Conservation (phyloP, 2,888 invertebrate genomes). For the Pammene aurita region DNA sequence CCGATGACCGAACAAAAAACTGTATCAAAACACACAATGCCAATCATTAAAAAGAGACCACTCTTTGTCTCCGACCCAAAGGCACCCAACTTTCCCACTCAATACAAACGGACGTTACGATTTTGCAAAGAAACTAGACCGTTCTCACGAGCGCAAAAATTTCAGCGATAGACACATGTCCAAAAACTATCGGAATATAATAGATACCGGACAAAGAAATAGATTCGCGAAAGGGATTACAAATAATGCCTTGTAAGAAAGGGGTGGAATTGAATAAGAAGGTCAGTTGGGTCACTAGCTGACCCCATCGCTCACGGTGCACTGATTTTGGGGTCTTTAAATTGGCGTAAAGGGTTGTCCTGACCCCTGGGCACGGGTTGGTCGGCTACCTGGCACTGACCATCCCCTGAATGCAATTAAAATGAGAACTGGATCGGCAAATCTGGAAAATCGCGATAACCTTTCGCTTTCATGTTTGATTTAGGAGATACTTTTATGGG, state of each 20-base stretch:
- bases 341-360: conserved; percentile 77
- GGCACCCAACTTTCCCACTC: conserved; percentile 66
- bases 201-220: conserved; percentile 75
- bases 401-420: conserved; percentile 74
- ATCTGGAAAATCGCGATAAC: conserved; percentile 77
- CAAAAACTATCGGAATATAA: conserved; percentile 63
- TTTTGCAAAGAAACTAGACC: conserved; percentile 81
- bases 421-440: conserved; percentile 78
- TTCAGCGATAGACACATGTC: conserved; percentile 74
- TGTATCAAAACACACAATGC: conserved; percentile 77
- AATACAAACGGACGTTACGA: conserved; percentile 70
- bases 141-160: conserved; percentile 82
- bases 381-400: conserved; percentile 69
- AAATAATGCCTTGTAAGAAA: conserved; percentile 83
- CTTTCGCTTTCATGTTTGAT: conserved; percentile 59
- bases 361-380: conserved; percentile 77
- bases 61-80: conserved; percentile 74
- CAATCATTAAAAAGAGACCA: conserved; percentile 83
- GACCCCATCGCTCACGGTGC: conserved; percentile 83
- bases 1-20: conserved; percentile 69
- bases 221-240: conserved; percentile 84
- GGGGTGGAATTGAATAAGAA: conserved; percentile 70
- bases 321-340: conserved; percentile 79
- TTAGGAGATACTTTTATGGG: conserved; percentile 56
- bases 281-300: conserved; percentile 79